Conservation (phyloP, 2,113 vertebrate species). For the Monopterus albus region DNA sequence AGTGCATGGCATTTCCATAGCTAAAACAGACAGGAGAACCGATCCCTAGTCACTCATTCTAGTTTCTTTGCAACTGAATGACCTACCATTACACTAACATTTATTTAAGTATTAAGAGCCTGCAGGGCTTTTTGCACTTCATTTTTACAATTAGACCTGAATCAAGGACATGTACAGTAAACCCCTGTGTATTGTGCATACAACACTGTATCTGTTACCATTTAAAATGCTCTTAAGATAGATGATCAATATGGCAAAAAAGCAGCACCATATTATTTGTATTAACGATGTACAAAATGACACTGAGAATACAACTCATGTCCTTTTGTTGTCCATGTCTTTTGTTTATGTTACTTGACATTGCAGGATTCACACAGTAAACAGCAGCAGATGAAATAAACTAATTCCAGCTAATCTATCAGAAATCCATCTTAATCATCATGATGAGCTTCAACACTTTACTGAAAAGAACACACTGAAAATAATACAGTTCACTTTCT, state of each 20-base stretch:
- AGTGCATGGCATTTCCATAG: no score
- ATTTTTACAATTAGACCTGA: conserved; percentile 71
- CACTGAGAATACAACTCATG: no score
- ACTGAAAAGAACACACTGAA: neutral
- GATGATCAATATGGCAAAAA: neutral
- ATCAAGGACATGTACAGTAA: conserved; percentile 76
- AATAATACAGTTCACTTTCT: neutral
- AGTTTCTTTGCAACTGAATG: conserved; percentile 76
- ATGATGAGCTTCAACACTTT: neutral
- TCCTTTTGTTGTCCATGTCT: neutral
- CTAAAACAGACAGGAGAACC: neutral
- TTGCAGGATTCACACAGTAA: neutral
- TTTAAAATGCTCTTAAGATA: conserved; percentile 41
- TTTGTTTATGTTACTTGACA: neutral
- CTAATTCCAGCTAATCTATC: no score
- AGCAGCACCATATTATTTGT: neutral
- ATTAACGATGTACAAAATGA: neutral
- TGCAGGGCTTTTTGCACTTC: conserved; percentile 81
- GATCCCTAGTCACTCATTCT: conserved; percentile 78
- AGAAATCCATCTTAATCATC: neutral
- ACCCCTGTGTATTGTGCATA: conserved; percentile 51
- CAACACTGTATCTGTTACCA: conserved; percentile 31
- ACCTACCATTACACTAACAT: conserved; percentile 87
- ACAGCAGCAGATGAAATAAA: neutral
- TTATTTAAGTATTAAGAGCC: conserved; percentile 91